A percentile compares a stretch with the other conserved stretches of the same genome.
phyloP scores from a whole-genome alignment of 2,888 invertebrate genomes.

The Drosophila prolongata region DNA sequence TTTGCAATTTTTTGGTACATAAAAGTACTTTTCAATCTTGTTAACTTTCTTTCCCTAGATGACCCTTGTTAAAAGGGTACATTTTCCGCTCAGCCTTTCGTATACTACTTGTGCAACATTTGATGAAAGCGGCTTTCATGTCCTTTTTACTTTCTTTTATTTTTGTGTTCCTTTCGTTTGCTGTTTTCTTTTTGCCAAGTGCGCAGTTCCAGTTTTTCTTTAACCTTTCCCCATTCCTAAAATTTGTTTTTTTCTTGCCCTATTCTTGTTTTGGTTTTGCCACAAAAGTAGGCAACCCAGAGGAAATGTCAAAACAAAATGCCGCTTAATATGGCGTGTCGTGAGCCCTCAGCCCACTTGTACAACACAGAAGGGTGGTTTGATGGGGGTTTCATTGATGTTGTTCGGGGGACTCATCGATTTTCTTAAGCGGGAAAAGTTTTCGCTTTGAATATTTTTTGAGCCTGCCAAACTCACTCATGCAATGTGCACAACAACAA shows the following conservation, averaged over 20 bases:
- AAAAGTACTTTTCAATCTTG: background rate
- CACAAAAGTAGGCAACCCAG: constrained; percentile 57
- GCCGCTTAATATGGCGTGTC: constrained; percentile 75
- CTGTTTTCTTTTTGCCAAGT: constrained; percentile 39
- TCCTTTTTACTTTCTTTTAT: constrained; percentile 8
- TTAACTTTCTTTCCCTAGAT: constrained; percentile 1
- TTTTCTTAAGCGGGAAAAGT: constrained; percentile 70
- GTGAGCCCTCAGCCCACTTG: constrained; percentile 58
- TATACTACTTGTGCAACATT: constrained; percentile 24
- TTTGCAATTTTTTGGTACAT: background rate
- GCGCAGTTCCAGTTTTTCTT: constrained; percentile 55
- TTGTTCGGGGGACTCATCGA: constrained; percentile 52
- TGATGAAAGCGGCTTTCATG: constrained; percentile 24
- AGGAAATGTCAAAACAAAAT: constrained; percentile 71
- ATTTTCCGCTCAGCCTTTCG: constrained; percentile 9
- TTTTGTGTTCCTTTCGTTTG: constrained; percentile 4
- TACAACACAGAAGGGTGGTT: constrained; percentile 36
- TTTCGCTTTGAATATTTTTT: constrained; percentile 36
- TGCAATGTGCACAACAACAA: constrained; percentile 59
- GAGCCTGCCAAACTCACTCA: constrained; percentile 55
- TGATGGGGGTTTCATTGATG: background rate
- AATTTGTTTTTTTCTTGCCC: background rate
- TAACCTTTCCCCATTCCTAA: constrained; percentile 7
- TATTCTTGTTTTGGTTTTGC: constrained; percentile 29
- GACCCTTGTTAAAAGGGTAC: constrained; percentile 2